Conservation (phyloP, 2,888 invertebrate species). For the Blomia tropicalis region DNA sequence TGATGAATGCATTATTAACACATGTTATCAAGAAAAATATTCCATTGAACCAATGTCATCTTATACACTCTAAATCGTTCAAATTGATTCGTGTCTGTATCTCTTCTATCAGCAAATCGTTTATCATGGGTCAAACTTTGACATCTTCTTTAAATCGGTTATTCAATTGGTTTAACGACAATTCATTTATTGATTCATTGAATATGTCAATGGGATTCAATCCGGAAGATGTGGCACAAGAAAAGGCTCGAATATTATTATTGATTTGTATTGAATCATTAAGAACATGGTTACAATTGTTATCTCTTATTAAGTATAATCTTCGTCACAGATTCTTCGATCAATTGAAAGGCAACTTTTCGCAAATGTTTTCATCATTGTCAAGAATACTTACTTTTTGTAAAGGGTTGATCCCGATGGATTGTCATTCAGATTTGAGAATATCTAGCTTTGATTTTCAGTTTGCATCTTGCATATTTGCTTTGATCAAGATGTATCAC, state of each 20-base stretch:
- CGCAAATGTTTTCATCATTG: slow-evolving; percentile 18
- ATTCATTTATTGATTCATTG: slow-evolving; percentile 10
- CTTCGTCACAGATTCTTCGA: not conserved
- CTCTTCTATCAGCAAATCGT: not conserved
- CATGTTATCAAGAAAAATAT: slow-evolving; percentile 11
- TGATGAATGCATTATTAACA: slow-evolving; percentile 17
- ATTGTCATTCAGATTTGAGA: not conserved
- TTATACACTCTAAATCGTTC: slow-evolving; percentile 18
- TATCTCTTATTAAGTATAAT: not conserved
- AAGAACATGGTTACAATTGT: slow-evolving; percentile 18
- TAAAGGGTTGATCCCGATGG: not conserved
- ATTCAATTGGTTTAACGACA: not conserved
- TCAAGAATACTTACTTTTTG: slow-evolving; percentile 12
- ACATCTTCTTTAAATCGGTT: not conserved
- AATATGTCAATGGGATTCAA: slow-evolving; percentile 16
- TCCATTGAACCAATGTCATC: not conserved
- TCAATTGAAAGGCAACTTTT: slow-evolving; percentile 8
- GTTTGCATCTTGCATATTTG: slow-evolving; percentile 18
- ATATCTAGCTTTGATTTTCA: slow-evolving; percentile 20
- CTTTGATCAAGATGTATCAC: slow-evolving; percentile 8
- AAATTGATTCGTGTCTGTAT: slow-evolving; percentile 24
- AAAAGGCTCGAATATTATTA: not conserved
- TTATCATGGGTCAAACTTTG: not conserved
- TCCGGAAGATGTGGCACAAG: slow-evolving; percentile 16
- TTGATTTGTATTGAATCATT: slow-evolving; percentile 21